These are phyloP conservation scores for Araneus ventricosus DNA, from an alignment of 1,140 invertebrate species.

Conservation along the genomic window DNA sequence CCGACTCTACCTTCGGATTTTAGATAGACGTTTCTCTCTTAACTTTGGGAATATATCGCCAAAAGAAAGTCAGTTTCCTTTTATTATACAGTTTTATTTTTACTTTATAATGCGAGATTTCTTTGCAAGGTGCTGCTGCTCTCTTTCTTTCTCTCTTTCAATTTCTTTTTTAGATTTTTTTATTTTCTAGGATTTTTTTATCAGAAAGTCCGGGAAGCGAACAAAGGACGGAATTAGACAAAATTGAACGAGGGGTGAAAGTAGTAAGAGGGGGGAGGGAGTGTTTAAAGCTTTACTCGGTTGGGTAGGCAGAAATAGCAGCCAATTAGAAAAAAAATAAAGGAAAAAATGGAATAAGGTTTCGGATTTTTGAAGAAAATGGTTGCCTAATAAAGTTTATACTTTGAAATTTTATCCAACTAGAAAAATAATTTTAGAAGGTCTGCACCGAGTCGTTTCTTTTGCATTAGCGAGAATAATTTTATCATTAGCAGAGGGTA, in stretches of 20 bases:
- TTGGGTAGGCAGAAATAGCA: constrained; percentile 71
- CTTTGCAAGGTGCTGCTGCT: constrained; percentile 40
- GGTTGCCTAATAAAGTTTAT: constrained; percentile 63
- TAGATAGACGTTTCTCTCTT: constrained; percentile 66
- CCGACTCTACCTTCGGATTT: constrained; percentile 44
- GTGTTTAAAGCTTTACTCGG: constrained; percentile 73
- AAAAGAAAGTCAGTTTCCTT: constrained; percentile 64
- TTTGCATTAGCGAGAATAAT: background rate
- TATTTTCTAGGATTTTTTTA: background rate
- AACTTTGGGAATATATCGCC: constrained; percentile 59
- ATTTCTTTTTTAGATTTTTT: constrained; percentile 30
- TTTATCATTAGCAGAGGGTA: background rate
- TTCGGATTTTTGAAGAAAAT: constrained; percentile 43
- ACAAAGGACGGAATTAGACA: constrained; percentile 70
- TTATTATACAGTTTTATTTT: constrained; percentile 65
- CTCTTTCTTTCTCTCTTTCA: constrained; percentile 44
- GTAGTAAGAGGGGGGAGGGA: constrained; percentile 41
- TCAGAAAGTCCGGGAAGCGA: background rate
- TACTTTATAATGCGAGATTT: constrained; percentile 70
- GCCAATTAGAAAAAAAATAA: constrained; percentile 67
- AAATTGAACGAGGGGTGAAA: constrained; percentile 71
- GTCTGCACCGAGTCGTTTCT: background rate
- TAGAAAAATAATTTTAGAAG: background rate
- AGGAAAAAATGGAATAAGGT: constrained; percentile 8
- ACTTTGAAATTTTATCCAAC: constrained; percentile 65